phyloP scores from a whole-genome alignment of 2,888 invertebrate genomes.

The Dryococelus australis region DNA sequence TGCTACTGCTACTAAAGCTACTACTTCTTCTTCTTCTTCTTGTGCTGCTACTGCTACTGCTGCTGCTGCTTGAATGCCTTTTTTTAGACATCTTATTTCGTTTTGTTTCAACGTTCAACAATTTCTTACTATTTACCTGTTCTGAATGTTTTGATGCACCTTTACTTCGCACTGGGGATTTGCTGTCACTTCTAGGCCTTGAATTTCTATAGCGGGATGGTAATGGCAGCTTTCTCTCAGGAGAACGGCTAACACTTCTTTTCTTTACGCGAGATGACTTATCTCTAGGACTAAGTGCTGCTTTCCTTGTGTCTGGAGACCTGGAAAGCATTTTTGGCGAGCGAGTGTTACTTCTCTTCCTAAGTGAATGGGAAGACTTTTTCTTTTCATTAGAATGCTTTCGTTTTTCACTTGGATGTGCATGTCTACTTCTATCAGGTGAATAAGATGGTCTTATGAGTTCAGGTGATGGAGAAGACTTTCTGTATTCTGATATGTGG shows the following conservation, averaged over 20 bases:
- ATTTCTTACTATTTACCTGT: neutral
- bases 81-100: slow-evolving; percentile 16
- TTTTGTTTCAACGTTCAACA: neutral
- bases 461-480: slow-evolving; percentile 30
- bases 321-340: neutral
- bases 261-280: neutral
- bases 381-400: slow-evolving; percentile 30
- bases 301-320: neutral
- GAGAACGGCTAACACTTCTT: slow-evolving; percentile 23
- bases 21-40: neutral
- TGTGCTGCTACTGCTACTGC: slow-evolving; percentile 33
- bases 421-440: neutral
- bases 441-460: neutral
- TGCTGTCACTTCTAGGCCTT: slow-evolving; percentile 27
- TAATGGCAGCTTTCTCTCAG: slow-evolving; percentile 5
- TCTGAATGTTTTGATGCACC: neutral
- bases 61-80: neutral
- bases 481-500: slow-evolving; percentile 13
- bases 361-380: slow-evolving; percentile 8
- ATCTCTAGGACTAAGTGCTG: neutral
- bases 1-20: slow-evolving; percentile 25
- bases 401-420: neutral
- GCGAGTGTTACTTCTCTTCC: neutral
- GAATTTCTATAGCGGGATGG: slow-evolving; percentile 17
- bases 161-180: slow-evolving; percentile 1